These are phyloP conservation scores for Pseudopleuronectes americanus DNA, from an alignment of 2,797 vertebrate species.

Conservation along the genomic window DNA sequence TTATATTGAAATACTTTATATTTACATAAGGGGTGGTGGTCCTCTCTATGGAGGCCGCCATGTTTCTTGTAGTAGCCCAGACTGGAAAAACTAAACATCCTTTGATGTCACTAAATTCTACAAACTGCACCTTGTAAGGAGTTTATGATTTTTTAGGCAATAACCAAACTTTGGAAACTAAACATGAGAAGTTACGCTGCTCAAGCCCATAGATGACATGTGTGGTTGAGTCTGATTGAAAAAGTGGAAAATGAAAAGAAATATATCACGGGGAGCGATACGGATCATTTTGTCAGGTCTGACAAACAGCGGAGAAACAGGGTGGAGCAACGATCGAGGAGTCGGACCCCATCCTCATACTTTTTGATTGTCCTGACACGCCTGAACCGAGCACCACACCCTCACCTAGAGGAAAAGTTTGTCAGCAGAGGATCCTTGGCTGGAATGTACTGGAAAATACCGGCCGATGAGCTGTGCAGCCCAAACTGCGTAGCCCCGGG, in stretches of 20 bases:
- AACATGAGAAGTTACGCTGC: background rate
- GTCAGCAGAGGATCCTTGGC: slow-evolving; percentile 44
- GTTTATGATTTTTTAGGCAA: too few relatives aligned
- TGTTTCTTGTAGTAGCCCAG: too few relatives aligned
- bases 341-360: slow-evolving; percentile 32
- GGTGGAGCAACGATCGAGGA: slow-evolving; percentile 31
- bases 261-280: background rate
- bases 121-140: too few relatives aligned
- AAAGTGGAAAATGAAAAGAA: background rate
- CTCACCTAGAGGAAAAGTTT: slow-evolving; percentile 42
- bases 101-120: too few relatives aligned
- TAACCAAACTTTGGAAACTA: background rate
- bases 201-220: background rate
- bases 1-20: too few relatives aligned
- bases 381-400: slow-evolving; percentile 59
- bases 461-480: slow-evolving; percentile 10
- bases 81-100: too few relatives aligned
- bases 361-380: slow-evolving; percentile 67
- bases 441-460: slow-evolving; percentile 72
- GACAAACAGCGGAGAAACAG: background rate
- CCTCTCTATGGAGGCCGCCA: too few relatives aligned
- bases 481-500: slow-evolving; percentile 51
- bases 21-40: too few relatives aligned
- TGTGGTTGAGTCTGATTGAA: background rate
- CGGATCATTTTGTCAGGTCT: background rate